Evolutionary conservation across 2,797 vertebrate genomes (phyloP), one percentile per base, ranked within the genome.

Genomic region (Peromyscus nudipes): DNA sequence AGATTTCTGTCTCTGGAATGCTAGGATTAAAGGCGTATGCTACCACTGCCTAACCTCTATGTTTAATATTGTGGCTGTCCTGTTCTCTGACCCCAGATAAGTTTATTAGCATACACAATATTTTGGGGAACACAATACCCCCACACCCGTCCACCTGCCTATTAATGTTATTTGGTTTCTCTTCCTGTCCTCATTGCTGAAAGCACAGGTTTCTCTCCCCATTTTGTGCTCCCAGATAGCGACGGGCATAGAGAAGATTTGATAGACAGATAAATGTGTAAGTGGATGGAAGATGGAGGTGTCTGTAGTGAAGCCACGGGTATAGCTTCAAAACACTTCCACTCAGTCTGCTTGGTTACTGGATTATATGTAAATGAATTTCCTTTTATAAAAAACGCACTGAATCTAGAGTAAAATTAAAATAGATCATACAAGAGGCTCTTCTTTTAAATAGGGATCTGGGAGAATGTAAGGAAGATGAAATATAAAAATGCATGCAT

Each of bases 391-490:
- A 96, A 94, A 94, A 84, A 89, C 57, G 19, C 83, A 84, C 75
- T 83, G 88, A 95, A 93, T 91, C 75, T 95, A 87, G 84, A 95
- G 60, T 91, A 91, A 91, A 96, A 91, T 94, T 80, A 80, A 97
- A 97, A 91, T 96, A 96, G 96, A 96, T 79, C 91, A 88, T 37
- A 89, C 67, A 67, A 83, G 82, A 87, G 83, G 88, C 73, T 49
- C 52, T 94, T 85, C 82, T 96, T 95, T 94, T 90, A 95, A 95
- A 86, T 29, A 60, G 65, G 85, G 89, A 96, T 95, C 57, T 97
- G 67, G 46, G 89, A 73, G 86, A 95, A 13, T 67, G 46, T 16
- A 92, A 95, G 81, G 46, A 77, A 86, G 82, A 81, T 81, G 87
- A 87, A 96, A 81, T 89, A 93, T 87, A 88, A 93, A 95, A 97